Base-by-base conservation (phyloP, 2,113 vertebrate species). In the Istiophorus platypterus region DNA sequence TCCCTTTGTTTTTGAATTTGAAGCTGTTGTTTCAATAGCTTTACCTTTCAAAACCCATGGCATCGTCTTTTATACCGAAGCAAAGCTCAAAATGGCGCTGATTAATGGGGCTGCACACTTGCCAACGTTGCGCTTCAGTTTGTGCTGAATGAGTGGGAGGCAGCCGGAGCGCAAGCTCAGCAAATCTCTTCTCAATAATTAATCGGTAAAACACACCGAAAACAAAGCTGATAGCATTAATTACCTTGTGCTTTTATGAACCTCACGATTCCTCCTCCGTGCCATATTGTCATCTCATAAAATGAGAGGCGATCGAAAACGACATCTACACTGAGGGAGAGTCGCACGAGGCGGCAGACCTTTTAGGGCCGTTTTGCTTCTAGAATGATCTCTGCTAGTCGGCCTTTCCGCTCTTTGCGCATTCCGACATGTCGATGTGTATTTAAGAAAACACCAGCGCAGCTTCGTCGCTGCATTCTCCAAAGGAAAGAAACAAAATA, bases 351-450 rank as follows among this genome's bases (percentile, higher is more conserved):
- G 69, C 61, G 37, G 45, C 22, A 18, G 3, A 29, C 20, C n/a
- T 71, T 76, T 64, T 4, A 22, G 51, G 65, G 51, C n/a, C 2
- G 0, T 69, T 76, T 64, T 45, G 3, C 65, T 62, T 26, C 49
- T 26, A n/a, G 39, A 63, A 63, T 12, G 18, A 69, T 45, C 66
- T 66, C 57, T 52, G 49, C 79, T 56, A 78, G 57, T 29, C 37
- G 26, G 63, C 61, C 7, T 26, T n/a, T 79, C 34, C 63, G 37
- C 61, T 54, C 58, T 27, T 34, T 69, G 64, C 64, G 62, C n/a
- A 5, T 56, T 26, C 54, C 66, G 74, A 61, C 82, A 76, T 61
- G 37, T 78, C 69, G 80, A 85, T 67, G 74, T 75, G 58, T 39
- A 15, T 70, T 81, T 58, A 69, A 69, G 34, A 47, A 29, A 29